Percentiles rank a stretch among this genome's conserved stretches.
Conservation (phyloP, 37 sponge, comb jelly and placozoan species). For the Halisarca cf. caerulea region DNA sequence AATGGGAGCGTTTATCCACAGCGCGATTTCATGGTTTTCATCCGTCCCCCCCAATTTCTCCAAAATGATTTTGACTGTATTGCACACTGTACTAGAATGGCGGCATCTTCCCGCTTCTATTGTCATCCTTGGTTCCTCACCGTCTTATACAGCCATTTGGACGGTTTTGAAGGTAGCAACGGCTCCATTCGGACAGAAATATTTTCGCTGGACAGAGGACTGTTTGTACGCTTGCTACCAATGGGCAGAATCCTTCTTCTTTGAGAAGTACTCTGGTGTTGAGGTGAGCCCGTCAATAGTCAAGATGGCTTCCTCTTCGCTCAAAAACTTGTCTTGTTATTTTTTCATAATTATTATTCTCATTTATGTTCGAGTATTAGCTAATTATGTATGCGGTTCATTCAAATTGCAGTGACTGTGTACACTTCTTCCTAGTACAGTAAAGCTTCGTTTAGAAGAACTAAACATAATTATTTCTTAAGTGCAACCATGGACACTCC, state of each 20-base stretch:
- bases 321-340: too few species aligned
- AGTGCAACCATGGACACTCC: too few species aligned
- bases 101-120: conserved; percentile 63
- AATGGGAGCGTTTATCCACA: too few species aligned
- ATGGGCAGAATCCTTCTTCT: conserved; percentile 66
- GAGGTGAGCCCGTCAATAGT: conserved; percentile 71
- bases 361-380: too few species aligned
- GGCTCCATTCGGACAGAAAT: conserved; percentile 43
- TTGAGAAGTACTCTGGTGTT: conserved; percentile 82
- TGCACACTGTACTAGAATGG: conserved; percentile 23
- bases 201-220: conserved; percentile 46
- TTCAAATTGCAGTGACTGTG: too few species aligned
- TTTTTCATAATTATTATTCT: too few species aligned
- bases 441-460: too few species aligned
- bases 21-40: too few species aligned
- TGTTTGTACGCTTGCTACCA: conserved; percentile 67
- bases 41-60: background rate
- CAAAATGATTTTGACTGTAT: conserved; percentile 26
- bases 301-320: too few species aligned
- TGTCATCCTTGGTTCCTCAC: conserved; percentile 47
- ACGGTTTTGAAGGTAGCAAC: conserved; percentile 19
- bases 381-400: too few species aligned
- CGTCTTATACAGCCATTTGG: conserved; percentile 34
- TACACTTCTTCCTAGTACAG: too few species aligned
- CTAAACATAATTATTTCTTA: too few species aligned